Conservation (phyloP, 2,113 vertebrate species). For the Sphaerodactylus townsendi region DNA sequence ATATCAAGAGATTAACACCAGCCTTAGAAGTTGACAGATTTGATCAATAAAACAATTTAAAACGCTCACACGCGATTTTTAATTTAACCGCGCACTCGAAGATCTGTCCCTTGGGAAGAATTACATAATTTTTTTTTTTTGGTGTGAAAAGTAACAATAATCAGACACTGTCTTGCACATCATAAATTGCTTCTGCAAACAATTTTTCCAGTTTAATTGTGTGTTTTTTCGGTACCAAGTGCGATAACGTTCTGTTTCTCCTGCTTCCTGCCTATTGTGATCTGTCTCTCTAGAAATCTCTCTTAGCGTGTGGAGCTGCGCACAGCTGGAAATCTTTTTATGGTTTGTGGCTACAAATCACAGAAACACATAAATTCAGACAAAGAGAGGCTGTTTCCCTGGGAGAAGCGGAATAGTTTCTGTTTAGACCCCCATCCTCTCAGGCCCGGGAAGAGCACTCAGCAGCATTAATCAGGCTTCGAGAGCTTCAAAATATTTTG, state of each 20-base stretch:
- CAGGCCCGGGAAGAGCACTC: neutral
- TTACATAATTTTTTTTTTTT: neutral
- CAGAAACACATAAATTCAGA: neutral
- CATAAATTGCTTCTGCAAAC: neutral
- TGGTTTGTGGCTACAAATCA: neutral
- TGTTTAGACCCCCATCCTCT: neutral
- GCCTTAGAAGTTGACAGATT: neutral
- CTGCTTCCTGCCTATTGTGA: neutral
- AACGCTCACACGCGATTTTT: neutral
- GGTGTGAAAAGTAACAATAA: neutral
- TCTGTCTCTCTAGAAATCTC: neutral
- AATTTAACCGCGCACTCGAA: neutral
- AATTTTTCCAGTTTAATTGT: neutral
- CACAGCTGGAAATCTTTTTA: neutral
- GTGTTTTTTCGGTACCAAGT: neutral
- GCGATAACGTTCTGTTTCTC: neutral
- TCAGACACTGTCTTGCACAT: neutral
- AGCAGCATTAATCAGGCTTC: neutral
- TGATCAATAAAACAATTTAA: conserved; percentile 10
- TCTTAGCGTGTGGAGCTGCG: neutral
- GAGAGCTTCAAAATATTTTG: neutral
- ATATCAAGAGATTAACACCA: neutral
- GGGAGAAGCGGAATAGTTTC: neutral
- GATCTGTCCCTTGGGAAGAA: neutral
- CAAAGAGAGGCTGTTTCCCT: neutral